These are phyloP conservation scores for Drosophila lacteicornis DNA, from an alignment of 1,140 invertebrate genomes.

Conservation along the genomic window DNA sequence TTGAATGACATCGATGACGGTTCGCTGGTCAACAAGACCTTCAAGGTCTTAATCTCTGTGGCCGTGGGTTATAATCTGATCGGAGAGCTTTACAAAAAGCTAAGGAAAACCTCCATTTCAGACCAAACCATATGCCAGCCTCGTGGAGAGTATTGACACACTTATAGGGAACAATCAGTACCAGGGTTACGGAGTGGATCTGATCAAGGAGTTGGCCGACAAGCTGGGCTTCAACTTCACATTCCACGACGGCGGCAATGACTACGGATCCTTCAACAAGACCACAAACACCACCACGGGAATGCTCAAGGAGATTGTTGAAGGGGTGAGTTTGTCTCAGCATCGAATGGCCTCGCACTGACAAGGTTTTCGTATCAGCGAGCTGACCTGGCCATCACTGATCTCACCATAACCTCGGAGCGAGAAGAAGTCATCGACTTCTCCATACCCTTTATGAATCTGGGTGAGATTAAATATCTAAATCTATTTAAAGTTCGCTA, in stretches of 20 bases:
- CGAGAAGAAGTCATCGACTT: constrained; percentile 94
- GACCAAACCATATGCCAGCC: constrained; percentile 94
- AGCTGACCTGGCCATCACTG: constrained; percentile 94
- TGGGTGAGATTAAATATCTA: constrained; percentile 85
- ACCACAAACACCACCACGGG: constrained; percentile 92
- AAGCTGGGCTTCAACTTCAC: constrained; percentile 95
- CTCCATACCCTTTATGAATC: constrained; percentile 96
- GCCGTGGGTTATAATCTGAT: constrained; percentile 85
- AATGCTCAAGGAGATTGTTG: constrained; percentile 93
- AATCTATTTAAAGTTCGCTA: background rate
- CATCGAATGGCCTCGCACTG: background rate
- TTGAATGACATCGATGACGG: constrained; percentile 84
- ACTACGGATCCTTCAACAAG: constrained; percentile 89
- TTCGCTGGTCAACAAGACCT: constrained; percentile 91
- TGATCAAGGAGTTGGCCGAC: constrained; percentile 91
- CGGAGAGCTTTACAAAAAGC: constrained; percentile 43
- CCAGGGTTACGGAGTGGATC: constrained; percentile 92
- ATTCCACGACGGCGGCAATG: constrained; percentile 90
- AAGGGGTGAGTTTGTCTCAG: constrained; percentile 87
- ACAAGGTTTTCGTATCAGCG: constrained; percentile 66
- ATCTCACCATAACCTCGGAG: constrained; percentile 95
- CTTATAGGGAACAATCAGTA: constrained; percentile 92
- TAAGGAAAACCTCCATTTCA: constrained; percentile 66
- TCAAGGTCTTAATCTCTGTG: constrained; percentile 93
- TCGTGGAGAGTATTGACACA: constrained; percentile 89